Conservation (phyloP, 1,140 invertebrate species). For the Brachionus plicatilis region DNA sequence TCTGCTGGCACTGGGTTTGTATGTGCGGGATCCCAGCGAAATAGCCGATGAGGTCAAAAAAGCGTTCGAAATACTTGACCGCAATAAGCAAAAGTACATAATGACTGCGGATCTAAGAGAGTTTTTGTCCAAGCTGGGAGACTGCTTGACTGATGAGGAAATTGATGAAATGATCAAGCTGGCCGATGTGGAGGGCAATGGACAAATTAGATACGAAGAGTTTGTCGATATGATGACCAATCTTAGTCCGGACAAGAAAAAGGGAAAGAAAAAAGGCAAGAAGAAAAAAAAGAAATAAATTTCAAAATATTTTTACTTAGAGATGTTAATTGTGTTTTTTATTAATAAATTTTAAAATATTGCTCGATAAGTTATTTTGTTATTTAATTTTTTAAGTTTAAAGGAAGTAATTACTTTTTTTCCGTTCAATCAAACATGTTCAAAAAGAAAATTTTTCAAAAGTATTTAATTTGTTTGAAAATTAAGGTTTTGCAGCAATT, state of each 20-base stretch:
- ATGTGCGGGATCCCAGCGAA: background rate
- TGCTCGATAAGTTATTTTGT: background rate
- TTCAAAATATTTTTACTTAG: background rate
- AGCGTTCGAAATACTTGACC: slow-evolving; percentile 5
- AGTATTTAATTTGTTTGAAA: background rate
- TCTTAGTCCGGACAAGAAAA: slow-evolving; percentile 27
- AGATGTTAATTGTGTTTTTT: background rate
- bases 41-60: slow-evolving; percentile 24
- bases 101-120: slow-evolving; percentile 30
- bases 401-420: background rate
- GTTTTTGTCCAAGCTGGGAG: slow-evolving; percentile 15
- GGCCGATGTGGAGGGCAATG: slow-evolving; percentile 25
- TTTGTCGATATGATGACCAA: slow-evolving; percentile 39
- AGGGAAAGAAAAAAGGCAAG: slow-evolving; percentile 18
- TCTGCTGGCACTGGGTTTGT: background rate
- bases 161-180: slow-evolving; percentile 39
- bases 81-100: slow-evolving; percentile 6
- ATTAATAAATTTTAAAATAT: background rate
- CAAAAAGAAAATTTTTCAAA: background rate
- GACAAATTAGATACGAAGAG: slow-evolving; percentile 30
- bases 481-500: background rate
- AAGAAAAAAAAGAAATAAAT: slow-evolving; percentile 25
- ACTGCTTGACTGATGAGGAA: slow-evolving; percentile 32
- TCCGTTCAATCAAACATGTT: background rate
- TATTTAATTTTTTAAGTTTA: background rate